These are phyloP conservation scores for Sarotherodon lohbergeri DNA, from an alignment of 2,113 vertebrate genomes.

Conservation along the genomic window DNA sequence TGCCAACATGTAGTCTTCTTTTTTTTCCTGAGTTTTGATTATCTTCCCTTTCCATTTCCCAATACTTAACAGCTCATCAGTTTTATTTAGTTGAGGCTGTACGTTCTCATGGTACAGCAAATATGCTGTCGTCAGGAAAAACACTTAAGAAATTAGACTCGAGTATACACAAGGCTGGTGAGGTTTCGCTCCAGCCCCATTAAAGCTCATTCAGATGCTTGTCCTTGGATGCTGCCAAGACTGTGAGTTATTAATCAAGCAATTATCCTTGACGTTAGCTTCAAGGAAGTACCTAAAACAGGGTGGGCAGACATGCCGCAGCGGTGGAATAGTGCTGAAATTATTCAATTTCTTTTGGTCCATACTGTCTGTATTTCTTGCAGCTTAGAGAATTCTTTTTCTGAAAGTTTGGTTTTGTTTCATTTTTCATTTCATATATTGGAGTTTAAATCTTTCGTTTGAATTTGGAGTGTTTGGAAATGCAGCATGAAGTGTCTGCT, in stretches of 20 bases:
- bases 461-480: slow-evolving; percentile 10
- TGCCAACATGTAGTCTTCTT: slow-evolving; percentile 16
- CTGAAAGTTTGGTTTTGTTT: background rate
- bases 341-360: background rate
- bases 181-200: slow-evolving; percentile 4
- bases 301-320: background rate
- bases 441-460: background rate
- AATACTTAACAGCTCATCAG: slow-evolving; percentile 38
- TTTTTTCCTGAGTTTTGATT: background rate
- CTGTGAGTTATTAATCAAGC: slow-evolving; percentile 46
- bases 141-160: slow-evolving; percentile 27
- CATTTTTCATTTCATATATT: slow-evolving; percentile 6
- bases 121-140: slow-evolving; percentile 31
- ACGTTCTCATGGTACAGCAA: background rate
- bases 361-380: background rate
- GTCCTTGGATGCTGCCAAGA: slow-evolving; percentile 34
- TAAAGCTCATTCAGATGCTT: slow-evolving; percentile 29
- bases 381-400: background rate
- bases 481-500: slow-evolving; percentile 21
- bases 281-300: slow-evolving; percentile 3
- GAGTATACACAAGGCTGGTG: background rate
- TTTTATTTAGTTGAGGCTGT: slow-evolving; percentile 1
- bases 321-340: background rate
- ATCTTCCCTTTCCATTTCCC: slow-evolving; percentile 35
- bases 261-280: slow-evolving; percentile 44